Conservation (phyloP, 37 sponge, comb jelly and placozoan species). For the Agelas oroides region DNA sequence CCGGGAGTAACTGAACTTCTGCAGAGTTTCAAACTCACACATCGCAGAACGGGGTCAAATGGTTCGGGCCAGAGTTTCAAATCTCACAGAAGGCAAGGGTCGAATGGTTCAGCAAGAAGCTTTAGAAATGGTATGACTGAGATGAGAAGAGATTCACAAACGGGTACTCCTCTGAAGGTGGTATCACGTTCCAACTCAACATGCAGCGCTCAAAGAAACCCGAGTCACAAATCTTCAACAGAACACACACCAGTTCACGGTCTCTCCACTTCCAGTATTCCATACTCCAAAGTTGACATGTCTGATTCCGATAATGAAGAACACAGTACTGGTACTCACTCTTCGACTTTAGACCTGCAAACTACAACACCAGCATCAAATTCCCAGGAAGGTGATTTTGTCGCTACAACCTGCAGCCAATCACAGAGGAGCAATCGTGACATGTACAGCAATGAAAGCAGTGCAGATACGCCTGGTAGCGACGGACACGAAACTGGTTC, state of each 20-base stretch:
- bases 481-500: constrained; percentile 37
- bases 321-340: not conserved
- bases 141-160: too few relatives aligned
- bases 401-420: not conserved
- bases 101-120: not conserved
- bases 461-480: not conserved
- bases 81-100: not conserved
- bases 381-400: not conserved
- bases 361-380: too few relatives aligned
- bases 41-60: not conserved
- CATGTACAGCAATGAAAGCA: constrained; percentile 42
- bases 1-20: constrained; percentile 50
- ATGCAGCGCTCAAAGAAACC: not conserved
- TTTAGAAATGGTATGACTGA: not conserved
- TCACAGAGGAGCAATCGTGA: not conserved
- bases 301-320: constrained; percentile 25
- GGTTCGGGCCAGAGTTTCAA: not conserved
- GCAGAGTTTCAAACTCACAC: constrained; percentile 15
- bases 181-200: not conserved
- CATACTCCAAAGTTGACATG: constrained; percentile 33
- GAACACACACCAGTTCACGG: not conserved
- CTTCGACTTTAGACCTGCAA: not conserved
- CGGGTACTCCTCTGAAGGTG: too few relatives aligned
- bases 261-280: not conserved
- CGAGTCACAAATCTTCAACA: not conserved